Evolutionary conservation across 2,888 invertebrate genomes (phyloP), one percentile per base, ranked within the genome.

Genomic region (Aproaerema taeniolella): DNA sequence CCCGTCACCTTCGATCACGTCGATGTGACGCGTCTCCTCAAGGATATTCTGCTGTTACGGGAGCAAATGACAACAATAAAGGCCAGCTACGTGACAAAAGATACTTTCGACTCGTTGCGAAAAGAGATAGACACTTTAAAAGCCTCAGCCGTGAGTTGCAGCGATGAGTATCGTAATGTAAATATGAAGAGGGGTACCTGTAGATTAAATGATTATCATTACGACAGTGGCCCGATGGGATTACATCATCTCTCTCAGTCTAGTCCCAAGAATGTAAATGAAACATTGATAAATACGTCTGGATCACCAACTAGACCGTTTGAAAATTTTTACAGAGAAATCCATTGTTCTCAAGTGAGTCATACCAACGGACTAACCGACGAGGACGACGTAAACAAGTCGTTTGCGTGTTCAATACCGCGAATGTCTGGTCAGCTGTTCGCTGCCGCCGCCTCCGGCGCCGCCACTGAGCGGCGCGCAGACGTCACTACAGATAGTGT

Each of bases 141-240:
- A 33, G 2, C 20, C 8, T 5, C 6, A 12, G 2, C 33, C 9
- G 2, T 12, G 2, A 13, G 2, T 11, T 12, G 12, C 10, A 33
- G 6, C 20, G n/a, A 11, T 11, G 20, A 20, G 6, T 31, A 31
- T 15, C 7, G 20, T 9, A 33, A 33, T 20, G 32, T 33, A 20
- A 33, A 33, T 11, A 20, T 11, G 12, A 33, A 11, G 11, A 17
- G 32, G 12, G 32, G 32, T 1, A 11, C 5, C 2, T 33, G 6
- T 10, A 2, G 4, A 8, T 11, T 2, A 33, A 7, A n/a, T 33
- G 32, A 33, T 20, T 33, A 4, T 33, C 3, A 20, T 9, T 20
- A 20, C 20, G 32, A 33, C 9, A 33, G 32, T 20, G 32, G 32
- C 2, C 32, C 32, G 4, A 33, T 20, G 20, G 32, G 32, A 17